Conservation (phyloP, 2,888 invertebrate genomes). For the Troides oblongomaculatus region DNA sequence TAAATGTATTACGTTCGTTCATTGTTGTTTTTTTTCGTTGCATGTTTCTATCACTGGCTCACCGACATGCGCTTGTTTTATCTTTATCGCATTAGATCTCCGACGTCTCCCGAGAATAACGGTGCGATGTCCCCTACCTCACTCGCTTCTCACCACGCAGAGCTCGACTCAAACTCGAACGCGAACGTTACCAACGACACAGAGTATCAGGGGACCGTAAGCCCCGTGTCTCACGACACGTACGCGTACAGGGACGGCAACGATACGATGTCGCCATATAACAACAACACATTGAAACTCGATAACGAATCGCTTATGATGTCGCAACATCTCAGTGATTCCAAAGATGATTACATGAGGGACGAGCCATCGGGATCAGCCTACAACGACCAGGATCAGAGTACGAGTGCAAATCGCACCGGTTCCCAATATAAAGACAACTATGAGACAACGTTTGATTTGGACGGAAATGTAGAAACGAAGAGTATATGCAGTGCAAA, state of each 20-base stretch:
- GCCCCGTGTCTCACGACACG: constrained; percentile 81
- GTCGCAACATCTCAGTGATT: constrained; percentile 65
- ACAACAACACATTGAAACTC: constrained; percentile 74
- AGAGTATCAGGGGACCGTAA: constrained; percentile 65
- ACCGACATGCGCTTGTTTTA: constrained; percentile 75
- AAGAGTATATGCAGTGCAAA: constrained; percentile 92
- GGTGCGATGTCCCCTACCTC: constrained; percentile 73
- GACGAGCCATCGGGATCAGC: constrained; percentile 64
- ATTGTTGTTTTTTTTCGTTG: constrained; percentile 61
- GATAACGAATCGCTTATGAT: constrained; percentile 72
- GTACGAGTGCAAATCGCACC: constrained; percentile 51
- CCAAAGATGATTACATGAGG: constrained; percentile 64
- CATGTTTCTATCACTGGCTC: constrained; percentile 78
- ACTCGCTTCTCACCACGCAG: constrained; percentile 56
- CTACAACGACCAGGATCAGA: constrained; percentile 64
- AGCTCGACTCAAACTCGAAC: constrained; percentile 59
- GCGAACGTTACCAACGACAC: constrained; percentile 46
- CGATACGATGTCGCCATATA: constrained; percentile 57
- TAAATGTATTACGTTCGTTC: constrained; percentile 56
- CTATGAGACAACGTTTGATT: constrained; percentile 92
- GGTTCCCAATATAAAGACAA: constrained; percentile 83
- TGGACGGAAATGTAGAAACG: constrained; percentile 95
- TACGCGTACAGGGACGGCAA: constrained; percentile 72
- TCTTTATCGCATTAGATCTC: constrained; percentile 69
- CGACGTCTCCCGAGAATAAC: constrained; percentile 65